Evolutionary conservation across 1,140 invertebrate genomes (phyloP), one percentile per base, ranked within the genome.

Genomic region (Trichomalopsis sarcophagae): DNA sequence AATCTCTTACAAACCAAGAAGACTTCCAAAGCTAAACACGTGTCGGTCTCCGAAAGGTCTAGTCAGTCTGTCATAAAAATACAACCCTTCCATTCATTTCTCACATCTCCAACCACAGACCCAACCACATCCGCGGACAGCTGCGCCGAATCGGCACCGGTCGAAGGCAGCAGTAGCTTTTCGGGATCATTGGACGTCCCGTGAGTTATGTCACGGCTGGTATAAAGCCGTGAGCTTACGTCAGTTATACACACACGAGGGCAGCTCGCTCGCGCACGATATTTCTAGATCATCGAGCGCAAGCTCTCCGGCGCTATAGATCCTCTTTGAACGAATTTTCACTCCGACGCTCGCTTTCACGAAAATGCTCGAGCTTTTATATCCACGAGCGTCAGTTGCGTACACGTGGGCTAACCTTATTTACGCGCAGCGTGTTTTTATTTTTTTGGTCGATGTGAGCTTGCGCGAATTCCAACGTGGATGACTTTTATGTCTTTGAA

Each of bases 231-330:
- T 33, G 78, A 81, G 78, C 87, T 88, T 89, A 86, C 88, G 88
- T 88, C 87, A 90, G 78, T 87, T 88, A 86, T 30, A 55, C 27
- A 73, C 44, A n/a, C 87, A 88, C 82, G 87, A 86, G 87, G 85
- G 89, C 89, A 87, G 77, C 83, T 85, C 81, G 68, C 79, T 50
- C 23, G 23, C 71, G 84, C 66, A 84, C 84, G 90, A 89, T 90
- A 91, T 91, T 91, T 90, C 89, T 91, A 91, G 90, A 90, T 88
- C 90, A 69, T 79, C 77, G 44, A 84, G 82, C 85, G 27, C 55
- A 21, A 50, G 55, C 55, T 62, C 44, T 33, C 17, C 33, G 33
- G 17, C 33, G 44, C 44, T 88, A 87, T 87, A 87, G 85, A 87
- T 87, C 81, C 84, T 50, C 44, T 73, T 55, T 82, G 11, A 75